A percentile compares a stretch with the other conserved stretches of the same genome.
phyloP scores from a whole-genome alignment of 2,113 vertebrate genomes.

The Hystrix cristata region DNA sequence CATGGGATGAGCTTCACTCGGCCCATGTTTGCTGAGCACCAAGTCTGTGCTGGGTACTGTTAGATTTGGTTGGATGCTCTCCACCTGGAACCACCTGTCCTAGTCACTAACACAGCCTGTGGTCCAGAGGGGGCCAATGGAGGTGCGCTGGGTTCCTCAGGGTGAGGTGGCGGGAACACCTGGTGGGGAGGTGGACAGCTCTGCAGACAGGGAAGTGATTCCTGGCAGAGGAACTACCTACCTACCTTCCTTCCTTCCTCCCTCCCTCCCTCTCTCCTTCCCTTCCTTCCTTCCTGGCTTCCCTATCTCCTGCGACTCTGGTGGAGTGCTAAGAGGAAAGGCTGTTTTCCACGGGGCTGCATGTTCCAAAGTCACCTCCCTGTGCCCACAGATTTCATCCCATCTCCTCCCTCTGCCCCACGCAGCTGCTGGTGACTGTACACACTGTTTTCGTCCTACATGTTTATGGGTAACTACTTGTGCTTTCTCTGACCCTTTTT shows the following conservation, averaged over 20 bases:
- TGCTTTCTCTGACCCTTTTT: background rate
- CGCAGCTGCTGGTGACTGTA: background rate
- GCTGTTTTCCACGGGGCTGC: background rate
- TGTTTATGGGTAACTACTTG: background rate
- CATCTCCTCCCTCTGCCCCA: rapidly evolving
- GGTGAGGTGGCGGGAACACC: background rate
- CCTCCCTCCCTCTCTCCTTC: background rate
- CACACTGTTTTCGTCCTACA: background rate
- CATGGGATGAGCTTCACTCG: background rate
- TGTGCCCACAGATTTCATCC: rapidly evolving
- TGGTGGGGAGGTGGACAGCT: no score
- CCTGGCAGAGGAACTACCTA: no score
- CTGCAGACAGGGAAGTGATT: rapidly evolving
- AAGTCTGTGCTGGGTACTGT: rapidly evolving
- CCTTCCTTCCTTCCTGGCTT: background rate
- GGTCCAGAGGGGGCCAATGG: rapidly evolving
- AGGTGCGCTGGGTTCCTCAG: background rate
- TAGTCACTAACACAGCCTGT: background rate
- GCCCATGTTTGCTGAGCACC: background rate
- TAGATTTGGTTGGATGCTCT: background rate
- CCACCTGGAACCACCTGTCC: background rate
- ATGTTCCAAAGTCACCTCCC: background rate
- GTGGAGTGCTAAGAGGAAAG: background rate
- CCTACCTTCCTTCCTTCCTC: background rate
- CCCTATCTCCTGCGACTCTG: background rate